Base-by-base conservation (phyloP, 2,888 invertebrate species). In the Nomada lathburiana region DNA sequence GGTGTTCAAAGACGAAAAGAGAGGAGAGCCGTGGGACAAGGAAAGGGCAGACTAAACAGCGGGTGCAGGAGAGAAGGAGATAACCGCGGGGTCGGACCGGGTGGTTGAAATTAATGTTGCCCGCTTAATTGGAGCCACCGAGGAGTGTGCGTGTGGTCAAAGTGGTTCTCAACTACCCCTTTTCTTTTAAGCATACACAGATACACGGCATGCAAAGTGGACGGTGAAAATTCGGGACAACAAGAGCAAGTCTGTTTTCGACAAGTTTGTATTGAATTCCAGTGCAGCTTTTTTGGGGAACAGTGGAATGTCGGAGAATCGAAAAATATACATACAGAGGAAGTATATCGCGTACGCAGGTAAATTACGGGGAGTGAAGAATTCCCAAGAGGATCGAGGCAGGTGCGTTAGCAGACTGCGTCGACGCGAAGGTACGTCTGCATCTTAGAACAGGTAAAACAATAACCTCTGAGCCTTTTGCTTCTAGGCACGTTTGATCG, bases 21-120 rank as follows among this genome's bases (percentile, higher is more conserved):
- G 81, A 80, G 57, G 47, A 53, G 42, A 50, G 71, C 65, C 65
- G 70, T 76, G 50, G 36, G 71, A 60, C 71, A 68, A 60, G 70
- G 80, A 83, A 74, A 79, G 83, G 80, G 76, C 62, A 71, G 83
- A 68, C 75, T 82, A 85, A 83, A 80, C 80, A 83, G 77, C 80
- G 84, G 84, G 82, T 80, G 80, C 64, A 80, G 76, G 84, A 87
- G 87, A 86, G 88, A 88, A 88, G 83, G 84, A 90, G 90, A 91
- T 92, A 92, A 93, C 91, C 90, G 89, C 89, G 90, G 90, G 90
- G 90, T 92, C 90, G 91, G 88, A 86, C 90, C 89, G 92, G 92
- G 93, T 92, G 93, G 93, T 92, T 93, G 92, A 93, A 93, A 93
- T 93, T 93, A 93, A 93, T 93, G 93, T 93, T 93, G 91, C 91